phyloP scores from a whole-genome alignment of 2,888 invertebrate genomes.

The Acholoe squamosa region DNA sequence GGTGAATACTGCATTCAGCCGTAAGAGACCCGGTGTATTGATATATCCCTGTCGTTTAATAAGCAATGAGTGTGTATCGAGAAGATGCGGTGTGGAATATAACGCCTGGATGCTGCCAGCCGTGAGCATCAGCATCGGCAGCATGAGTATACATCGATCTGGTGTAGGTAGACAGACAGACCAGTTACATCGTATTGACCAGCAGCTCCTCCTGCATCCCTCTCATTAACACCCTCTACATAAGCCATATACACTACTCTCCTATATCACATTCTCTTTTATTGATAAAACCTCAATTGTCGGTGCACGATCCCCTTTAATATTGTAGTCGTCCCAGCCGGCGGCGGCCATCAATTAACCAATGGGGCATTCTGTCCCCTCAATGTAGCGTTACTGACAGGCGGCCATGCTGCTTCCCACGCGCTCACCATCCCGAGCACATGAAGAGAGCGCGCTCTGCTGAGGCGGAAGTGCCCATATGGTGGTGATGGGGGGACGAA shows the following conservation, averaged over 20 bases:
- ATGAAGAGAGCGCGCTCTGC: background rate
- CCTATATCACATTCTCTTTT: slow-evolving; percentile 46
- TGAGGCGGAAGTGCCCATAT: slow-evolving; percentile 48
- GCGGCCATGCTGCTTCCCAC: background rate
- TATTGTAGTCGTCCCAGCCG: background rate
- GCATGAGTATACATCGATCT: background rate
- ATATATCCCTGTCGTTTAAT: background rate
- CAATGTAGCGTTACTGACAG: slow-evolving; percentile 20
- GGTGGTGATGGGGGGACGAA: background rate
- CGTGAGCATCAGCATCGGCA: background rate
- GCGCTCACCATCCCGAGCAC: background rate
- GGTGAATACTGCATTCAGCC: background rate
- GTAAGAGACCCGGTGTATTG: slow-evolving; percentile 6
- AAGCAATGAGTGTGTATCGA: background rate
- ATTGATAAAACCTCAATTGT: slow-evolving; percentile 37
- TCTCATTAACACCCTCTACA: background rate
- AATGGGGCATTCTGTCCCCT: background rate
- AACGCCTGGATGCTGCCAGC: background rate
- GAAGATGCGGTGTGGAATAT: background rate
- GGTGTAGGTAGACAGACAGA: background rate
- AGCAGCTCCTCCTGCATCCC: background rate
- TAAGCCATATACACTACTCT: background rate
- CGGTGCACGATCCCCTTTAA: slow-evolving; percentile 35
- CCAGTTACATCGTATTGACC: background rate
- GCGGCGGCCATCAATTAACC: slow-evolving; percentile 31